Base-by-base conservation (phyloP, 30 jellyfish, hydroid and myxozoan genomes). In the Pseudorhiza aurosa region DNA sequence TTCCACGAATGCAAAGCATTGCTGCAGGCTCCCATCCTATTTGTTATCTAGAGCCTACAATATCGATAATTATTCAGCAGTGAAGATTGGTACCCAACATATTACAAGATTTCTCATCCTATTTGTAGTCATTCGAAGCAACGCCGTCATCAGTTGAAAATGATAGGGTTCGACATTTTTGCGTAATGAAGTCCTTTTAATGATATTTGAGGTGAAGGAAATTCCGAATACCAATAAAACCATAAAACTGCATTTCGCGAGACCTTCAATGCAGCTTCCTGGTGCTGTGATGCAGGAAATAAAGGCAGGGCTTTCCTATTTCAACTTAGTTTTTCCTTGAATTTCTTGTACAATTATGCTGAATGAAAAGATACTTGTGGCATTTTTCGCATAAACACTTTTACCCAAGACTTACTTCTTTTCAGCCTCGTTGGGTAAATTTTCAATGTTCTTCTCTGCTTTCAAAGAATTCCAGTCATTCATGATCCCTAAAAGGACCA, bases 391-490 rank as follows among this genome's bases (percentile, higher is more conserved):
- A n/a, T n/a, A n/a, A n/a, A n/a, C n/a, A n/a, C n/a, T n/a, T n/a
- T n/a, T n/a, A 42, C 17, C 9, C 9, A 42, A 42, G 27, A 68
- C 72, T 12, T 45, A 70, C 83, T 51, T 22, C 14, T 25, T 73
- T 65, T 80, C 91, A 24, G 31, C 55, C 68, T 15, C 32, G 29
- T 42, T 58, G n/a, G 76, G 72, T 17, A 64, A 42, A 43, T 57
- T 65, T 36, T 58, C 76, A 35, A 56, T 44, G 46, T 80, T 67
- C 58, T 55, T 24, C 32, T 80, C 58, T 25, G 58, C 75, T 58
- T 80, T 80, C 71, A 80, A 44, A 12, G n/a, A 27, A 1, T 80
- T 70, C 91, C 91, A 80, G 27, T 43, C 79, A 0, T 46, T 65
- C 10, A 80, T 49, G 7, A 64, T 49, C 17, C 29, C 91, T 80